These are phyloP conservation scores for Cantharis flavilabris DNA, from an alignment of 2,888 invertebrate species.

Conservation along the genomic window DNA sequence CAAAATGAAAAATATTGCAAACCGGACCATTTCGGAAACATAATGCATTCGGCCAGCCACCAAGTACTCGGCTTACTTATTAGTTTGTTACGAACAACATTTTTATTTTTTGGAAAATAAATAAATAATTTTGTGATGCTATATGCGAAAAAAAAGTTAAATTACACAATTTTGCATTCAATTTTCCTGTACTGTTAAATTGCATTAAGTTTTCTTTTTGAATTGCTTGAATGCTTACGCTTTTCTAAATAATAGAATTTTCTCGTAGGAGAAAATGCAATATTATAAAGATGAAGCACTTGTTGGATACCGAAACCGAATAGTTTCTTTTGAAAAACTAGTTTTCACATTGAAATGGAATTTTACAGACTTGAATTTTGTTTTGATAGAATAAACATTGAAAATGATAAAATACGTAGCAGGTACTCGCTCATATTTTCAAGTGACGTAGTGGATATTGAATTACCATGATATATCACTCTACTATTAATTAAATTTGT, in stretches of 20 bases:
- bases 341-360: neutral
- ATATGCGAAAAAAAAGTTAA: neutral
- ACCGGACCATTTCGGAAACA: neutral
- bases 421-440: neutral
- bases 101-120: no score
- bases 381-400: neutral
- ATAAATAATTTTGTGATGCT: no score
- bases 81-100: no score
- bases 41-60: neutral
- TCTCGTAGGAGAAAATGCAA: neutral
- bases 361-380: neutral
- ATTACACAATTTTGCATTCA: neutral
- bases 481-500: neutral
- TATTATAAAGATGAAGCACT: neutral
- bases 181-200: slow-evolving; percentile 10
- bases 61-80: no score
- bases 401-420: neutral
- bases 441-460: neutral
- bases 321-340: neutral
- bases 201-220: slow-evolving; percentile 4
- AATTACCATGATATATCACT: neutral
- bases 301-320: neutral
- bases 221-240: slow-evolving; percentile 5
- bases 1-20: neutral
- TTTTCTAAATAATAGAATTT: neutral